Evolutionary conservation across 2,888 invertebrate genomes (phyloP).

Genomic region (Ochlodes sylvanus): DNA sequence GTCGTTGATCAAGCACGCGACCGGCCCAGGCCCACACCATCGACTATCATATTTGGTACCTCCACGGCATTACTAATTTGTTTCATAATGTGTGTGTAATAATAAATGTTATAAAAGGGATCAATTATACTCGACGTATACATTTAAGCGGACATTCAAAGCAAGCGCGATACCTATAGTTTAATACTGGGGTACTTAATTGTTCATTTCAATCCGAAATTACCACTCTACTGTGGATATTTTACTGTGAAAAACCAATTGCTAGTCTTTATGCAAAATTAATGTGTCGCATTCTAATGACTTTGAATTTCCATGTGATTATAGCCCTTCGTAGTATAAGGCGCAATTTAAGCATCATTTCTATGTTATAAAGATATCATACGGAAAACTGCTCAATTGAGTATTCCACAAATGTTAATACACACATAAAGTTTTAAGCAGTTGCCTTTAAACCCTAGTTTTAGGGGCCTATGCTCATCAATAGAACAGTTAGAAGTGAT

Average conservation of each 20-base stretch:
- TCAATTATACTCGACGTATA: too few species aligned
- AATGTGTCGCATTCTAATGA: constrained; percentile 11
- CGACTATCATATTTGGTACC: constrained; percentile 38
- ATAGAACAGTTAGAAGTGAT: too few species aligned
- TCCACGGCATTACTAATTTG: constrained; percentile 39
- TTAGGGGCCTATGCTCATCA: neutral
- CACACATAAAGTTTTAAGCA: too few species aligned
- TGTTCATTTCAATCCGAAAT: too few species aligned
- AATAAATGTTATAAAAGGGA: constrained; percentile 8
- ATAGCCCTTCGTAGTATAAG: neutral
- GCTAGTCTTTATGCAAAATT: constrained; percentile 8
- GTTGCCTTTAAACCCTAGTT: too few species aligned
- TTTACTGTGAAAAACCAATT: too few species aligned
- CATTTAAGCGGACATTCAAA: too few species aligned
- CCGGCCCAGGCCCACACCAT: constrained; percentile 58
- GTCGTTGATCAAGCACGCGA: constrained; percentile 57
- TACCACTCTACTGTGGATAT: too few species aligned
- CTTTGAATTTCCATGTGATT: constrained; percentile 8
- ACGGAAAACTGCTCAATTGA: neutral
- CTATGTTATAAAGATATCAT: neutral
- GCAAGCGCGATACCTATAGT: too few species aligned
- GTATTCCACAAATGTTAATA: too few species aligned
- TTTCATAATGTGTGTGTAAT: constrained; percentile 19
- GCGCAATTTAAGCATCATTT: neutral
- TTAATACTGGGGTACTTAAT: too few species aligned